A percentile compares a stretch with the other conserved stretches of the same genome.
These are phyloP conservation scores for Clarias platycephalus DNA, from an alignment of 2,797 vertebrate species.

Conservation along the genomic window DNA sequence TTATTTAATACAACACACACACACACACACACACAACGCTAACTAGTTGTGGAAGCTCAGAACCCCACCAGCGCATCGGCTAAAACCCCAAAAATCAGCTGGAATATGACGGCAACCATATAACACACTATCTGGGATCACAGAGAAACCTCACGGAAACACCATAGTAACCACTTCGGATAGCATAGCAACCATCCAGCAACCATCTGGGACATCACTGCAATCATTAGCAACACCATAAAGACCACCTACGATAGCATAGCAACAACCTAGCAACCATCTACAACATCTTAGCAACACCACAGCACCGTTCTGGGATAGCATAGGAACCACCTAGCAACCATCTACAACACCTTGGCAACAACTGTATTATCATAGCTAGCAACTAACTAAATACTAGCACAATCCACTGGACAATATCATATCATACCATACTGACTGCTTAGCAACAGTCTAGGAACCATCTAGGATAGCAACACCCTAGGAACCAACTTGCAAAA, in stretches of 20 bases:
- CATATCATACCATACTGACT: too few species aligned
- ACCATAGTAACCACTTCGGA: too few species aligned
- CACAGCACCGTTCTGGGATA: too few species aligned
- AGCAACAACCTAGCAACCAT: background rate
- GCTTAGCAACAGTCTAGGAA: background rate
- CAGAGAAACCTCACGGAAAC: too few species aligned
- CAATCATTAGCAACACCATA: background rate
- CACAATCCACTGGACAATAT: background rate
- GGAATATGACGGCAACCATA: background rate
- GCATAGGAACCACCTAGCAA: background rate
- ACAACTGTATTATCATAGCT: too few species aligned
- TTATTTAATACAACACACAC: background rate
- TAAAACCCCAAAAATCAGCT: too few species aligned
- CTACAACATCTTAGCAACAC: too few species aligned
- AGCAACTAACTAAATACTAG: too few species aligned
- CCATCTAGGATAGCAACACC: background rate
- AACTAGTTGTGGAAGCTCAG: background rate
- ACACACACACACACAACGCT: background rate
- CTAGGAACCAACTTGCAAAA: background rate
- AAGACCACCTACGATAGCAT: background rate
- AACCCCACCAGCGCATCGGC: too few species aligned
- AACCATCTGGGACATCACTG: background rate
- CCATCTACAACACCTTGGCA: background rate
- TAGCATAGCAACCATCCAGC: background rate
- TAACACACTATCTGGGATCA: background rate